phyloP scores from a whole-genome alignment of 2,888 invertebrate species.

The Ochropacha duplaris region DNA sequence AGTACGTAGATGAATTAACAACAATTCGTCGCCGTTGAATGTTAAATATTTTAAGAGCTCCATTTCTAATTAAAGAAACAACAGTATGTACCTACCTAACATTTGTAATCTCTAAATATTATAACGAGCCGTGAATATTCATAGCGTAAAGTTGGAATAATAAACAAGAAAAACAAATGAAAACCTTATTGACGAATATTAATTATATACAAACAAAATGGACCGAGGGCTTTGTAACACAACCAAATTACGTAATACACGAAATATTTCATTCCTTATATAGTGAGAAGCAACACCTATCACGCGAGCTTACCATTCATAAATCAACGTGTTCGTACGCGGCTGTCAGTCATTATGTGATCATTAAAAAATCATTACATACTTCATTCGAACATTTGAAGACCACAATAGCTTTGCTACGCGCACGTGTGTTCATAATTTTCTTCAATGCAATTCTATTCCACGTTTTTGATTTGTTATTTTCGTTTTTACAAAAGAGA shows the following conservation, averaged over 20 bases:
- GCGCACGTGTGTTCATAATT: not conserved
- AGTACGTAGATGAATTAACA: not conserved
- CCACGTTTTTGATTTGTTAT: not conserved
- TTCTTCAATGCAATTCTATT: constrained; percentile 1
- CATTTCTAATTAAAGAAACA: not conserved
- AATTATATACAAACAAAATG: constrained; percentile 36
- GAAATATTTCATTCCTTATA: not conserved
- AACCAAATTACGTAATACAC: not conserved
- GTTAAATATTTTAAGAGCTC: not conserved
- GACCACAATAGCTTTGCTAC: not conserved
- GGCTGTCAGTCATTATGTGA: constrained; percentile 71
- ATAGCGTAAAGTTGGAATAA: not conserved
- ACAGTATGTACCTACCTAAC: not conserved
- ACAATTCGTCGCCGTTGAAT: not conserved
- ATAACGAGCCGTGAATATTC: not conserved
- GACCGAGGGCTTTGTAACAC: constrained; percentile 11
- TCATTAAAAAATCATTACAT: constrained; percentile 80
- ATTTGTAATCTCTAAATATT: not conserved
- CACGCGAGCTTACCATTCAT: constrained; percentile 66
- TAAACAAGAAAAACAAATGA: not conserved
- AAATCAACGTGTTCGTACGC: constrained; percentile 61
- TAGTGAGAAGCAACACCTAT: constrained; percentile 38
- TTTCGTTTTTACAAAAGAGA: not conserved
- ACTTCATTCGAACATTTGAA: constrained; percentile 22
- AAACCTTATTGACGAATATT: constrained; percentile 28